Conservation (phyloP, 2,797 vertebrate species). For the Philypnodon macrostomus region DNA sequence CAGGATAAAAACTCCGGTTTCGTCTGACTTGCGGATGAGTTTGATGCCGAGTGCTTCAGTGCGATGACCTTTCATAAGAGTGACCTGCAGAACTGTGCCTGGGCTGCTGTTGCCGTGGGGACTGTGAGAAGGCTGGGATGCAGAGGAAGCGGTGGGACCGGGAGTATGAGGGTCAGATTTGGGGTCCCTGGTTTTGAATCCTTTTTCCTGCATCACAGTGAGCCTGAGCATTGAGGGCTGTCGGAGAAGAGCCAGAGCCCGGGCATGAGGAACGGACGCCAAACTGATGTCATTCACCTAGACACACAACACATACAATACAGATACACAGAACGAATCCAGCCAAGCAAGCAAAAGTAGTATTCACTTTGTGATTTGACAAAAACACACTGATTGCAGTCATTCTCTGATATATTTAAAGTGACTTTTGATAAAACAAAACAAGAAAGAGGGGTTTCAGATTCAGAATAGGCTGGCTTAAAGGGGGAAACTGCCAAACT, state of each 20-base stretch:
- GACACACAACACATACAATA: slow-evolving; percentile 24
- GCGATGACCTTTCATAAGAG: slow-evolving; percentile 83
- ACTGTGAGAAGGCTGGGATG: slow-evolving; percentile 53
- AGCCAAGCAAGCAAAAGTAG: not conserved
- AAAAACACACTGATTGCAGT: slow-evolving; percentile 12
- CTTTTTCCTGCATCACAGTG: slow-evolving; percentile 91
- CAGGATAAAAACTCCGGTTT: slow-evolving; percentile 88
- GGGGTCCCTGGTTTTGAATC: slow-evolving; percentile 78
- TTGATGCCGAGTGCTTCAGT: slow-evolving; percentile 89
- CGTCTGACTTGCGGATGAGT: slow-evolving; percentile 88
- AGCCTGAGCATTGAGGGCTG: slow-evolving; percentile 81
- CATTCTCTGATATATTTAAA: slow-evolving; percentile 36
- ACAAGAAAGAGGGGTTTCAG: too few relatives aligned
- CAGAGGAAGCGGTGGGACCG: slow-evolving; percentile 53
- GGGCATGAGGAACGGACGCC: slow-evolving; percentile 83
- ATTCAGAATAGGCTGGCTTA: too few relatives aligned
- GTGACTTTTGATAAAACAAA: slow-evolving; percentile 19
- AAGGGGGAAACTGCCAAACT: slow-evolving; percentile 17
- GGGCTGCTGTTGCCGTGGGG: slow-evolving; percentile 58
- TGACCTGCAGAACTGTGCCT: slow-evolving; percentile 86
- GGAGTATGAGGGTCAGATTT: slow-evolving; percentile 69
- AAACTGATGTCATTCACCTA: slow-evolving; percentile 89
- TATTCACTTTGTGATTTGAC: too few relatives aligned
- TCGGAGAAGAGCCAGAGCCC: slow-evolving; percentile 81
- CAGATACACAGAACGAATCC: too few relatives aligned